Conservation (phyloP, 2,888 invertebrate genomes). For the Crioceris asparagi region DNA sequence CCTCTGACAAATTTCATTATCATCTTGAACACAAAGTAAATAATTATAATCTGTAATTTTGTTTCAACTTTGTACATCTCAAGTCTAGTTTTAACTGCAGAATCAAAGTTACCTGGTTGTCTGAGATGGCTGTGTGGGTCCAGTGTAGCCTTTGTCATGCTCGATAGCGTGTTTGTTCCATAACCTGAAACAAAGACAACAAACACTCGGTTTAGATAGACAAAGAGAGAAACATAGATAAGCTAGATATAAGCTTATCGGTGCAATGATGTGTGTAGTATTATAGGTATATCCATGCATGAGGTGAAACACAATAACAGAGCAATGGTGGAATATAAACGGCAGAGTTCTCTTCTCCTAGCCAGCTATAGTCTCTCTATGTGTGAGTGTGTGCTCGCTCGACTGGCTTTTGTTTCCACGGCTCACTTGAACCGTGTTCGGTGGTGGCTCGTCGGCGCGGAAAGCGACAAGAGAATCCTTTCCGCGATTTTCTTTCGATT, state of each 20-base stretch:
- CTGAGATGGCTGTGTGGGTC: conserved; percentile 83
- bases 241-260: not conserved
- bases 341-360: too few species aligned
- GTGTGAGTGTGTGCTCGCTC: too few species aligned
- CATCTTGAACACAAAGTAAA: too few species aligned
- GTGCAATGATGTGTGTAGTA: conserved; percentile 1
- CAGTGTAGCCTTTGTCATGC: conserved; percentile 71
- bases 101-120: conserved; percentile 85
- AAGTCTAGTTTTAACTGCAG: too few species aligned
- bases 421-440: conserved; percentile 35
- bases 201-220: conserved; percentile 4
- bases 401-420: conserved; percentile 35
- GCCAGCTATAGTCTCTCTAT: too few species aligned
- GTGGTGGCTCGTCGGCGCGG: conserved; percentile 31
- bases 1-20: too few species aligned
- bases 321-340: too few species aligned
- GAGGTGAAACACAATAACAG: conserved; percentile 10
- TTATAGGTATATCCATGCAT: conserved; percentile 15
- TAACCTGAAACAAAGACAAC: conserved; percentile 59
- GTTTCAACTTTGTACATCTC: too few species aligned
- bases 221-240: conserved; percentile 1
- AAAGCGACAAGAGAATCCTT: conserved; percentile 40
- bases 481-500: conserved; percentile 30
- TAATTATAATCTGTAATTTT: too few species aligned
- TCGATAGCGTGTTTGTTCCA: conserved; percentile 68